These are phyloP conservation scores for Spea hammondii DNA, from an alignment of 2,797 vertebrate species.

Conservation along the genomic window DNA sequence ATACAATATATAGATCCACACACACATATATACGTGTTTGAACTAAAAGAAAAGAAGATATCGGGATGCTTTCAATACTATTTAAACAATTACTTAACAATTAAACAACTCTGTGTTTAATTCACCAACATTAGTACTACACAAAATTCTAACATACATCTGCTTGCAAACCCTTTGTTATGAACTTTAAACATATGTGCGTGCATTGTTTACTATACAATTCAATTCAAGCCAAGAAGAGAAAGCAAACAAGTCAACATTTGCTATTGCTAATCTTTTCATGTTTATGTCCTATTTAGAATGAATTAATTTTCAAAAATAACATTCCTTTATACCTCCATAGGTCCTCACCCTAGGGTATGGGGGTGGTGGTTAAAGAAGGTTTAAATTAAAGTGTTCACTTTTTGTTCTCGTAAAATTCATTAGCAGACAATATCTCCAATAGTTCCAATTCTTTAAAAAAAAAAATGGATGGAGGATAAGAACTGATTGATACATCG, in stretches of 20 bases:
- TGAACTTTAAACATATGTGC: conserved; percentile 8
- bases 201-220: conserved; percentile 37
- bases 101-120: neutral
- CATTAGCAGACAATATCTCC: too few species aligned
- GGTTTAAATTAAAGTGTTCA: neutral
- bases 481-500: too few species aligned
- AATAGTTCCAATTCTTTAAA: too few species aligned
- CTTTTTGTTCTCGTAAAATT: too few species aligned
- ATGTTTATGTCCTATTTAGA: neutral
- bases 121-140: neutral
- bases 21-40: too few species aligned
- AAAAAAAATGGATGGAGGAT: too few species aligned
- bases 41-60: too few species aligned
- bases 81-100: too few species aligned
- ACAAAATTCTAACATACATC: neutral
- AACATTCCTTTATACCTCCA: neutral
- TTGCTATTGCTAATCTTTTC: conserved; percentile 8
- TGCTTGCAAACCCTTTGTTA: neutral
- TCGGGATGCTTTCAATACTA: too few species aligned
- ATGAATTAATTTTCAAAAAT: neutral
- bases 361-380: neutral
- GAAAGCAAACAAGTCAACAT: conserved; percentile 26
- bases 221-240: conserved; percentile 11
- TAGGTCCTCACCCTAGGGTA: neutral
- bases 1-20: too few species aligned